A percentile compares a stretch with the other conserved stretches of the same genome.
These are phyloP conservation scores for Ommatoiulus sabulosus DNA, from an alignment of 2,888 invertebrate species.

Conservation along the genomic window DNA sequence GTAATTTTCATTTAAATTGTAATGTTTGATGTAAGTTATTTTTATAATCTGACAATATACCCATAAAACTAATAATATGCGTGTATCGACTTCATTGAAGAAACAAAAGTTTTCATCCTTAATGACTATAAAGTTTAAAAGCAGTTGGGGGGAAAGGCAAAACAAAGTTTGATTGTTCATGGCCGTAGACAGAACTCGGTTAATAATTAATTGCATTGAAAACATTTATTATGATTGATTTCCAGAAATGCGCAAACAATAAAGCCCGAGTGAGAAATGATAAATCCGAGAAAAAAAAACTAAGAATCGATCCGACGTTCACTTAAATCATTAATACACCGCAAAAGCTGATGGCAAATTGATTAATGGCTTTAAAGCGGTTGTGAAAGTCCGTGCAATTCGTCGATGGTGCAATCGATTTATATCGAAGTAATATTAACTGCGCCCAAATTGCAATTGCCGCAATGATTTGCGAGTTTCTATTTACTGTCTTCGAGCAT, in stretches of 20 bases:
- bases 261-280: constrained; percentile 9
- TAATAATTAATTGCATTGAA: constrained; percentile 24
- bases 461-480: background rate
- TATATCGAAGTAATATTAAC: background rate
- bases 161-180: too few relatives aligned
- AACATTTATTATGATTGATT: constrained; percentile 23
- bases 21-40: too few relatives aligned
- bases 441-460: background rate
- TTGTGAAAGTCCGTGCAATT: constrained; percentile 7
- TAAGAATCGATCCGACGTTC: background rate
- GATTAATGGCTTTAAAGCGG: constrained; percentile 29
- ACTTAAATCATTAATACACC: constrained; percentile 1
- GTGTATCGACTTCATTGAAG: too few relatives aligned
- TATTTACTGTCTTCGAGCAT: background rate
- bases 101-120: too few relatives aligned
- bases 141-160: too few relatives aligned
- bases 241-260: constrained; percentile 42
- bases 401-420: background rate
- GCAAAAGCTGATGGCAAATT: background rate
- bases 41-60: too few relatives aligned
- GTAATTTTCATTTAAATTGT: too few relatives aligned
- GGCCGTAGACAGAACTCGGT: background rate
- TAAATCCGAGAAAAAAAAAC: background rate
- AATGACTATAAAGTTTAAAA: too few relatives aligned
- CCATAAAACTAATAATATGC: too few relatives aligned